Evolutionary conservation across 2,888 invertebrate genomes (phyloP).

Genomic region (Saturnia japonica): DNA sequence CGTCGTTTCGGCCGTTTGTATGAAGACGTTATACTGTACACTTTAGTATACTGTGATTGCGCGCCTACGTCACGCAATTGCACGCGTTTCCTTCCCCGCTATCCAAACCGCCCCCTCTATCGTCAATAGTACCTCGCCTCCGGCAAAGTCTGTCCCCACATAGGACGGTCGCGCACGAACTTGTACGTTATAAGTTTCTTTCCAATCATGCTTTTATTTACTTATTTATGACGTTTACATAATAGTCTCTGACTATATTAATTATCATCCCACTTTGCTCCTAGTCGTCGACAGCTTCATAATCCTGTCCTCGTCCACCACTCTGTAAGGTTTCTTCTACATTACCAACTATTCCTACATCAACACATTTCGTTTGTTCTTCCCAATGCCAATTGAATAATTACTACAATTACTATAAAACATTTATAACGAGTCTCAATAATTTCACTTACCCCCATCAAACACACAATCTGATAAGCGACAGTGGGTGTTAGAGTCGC

Average conservation of each 20-base stretch:
- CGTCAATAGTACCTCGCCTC: too few species aligned
- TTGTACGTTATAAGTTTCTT: background rate
- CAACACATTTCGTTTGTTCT: background rate
- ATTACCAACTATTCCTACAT: background rate
- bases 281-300: background rate
- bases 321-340: background rate
- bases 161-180: too few species aligned
- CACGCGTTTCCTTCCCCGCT: too few species aligned
- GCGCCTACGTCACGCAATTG: too few species aligned
- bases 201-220: background rate
- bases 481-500: slow-evolving; percentile 64
- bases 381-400: background rate
- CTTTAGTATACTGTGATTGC: too few species aligned
- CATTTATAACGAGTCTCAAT: background rate
- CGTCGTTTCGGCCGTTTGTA: too few species aligned
- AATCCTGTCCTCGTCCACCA: background rate
- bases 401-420: background rate
- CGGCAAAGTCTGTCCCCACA: too few species aligned
- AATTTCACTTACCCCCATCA: slow-evolving; percentile 60
- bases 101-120: too few species aligned
- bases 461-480: slow-evolving; percentile 66
- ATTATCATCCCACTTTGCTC: too few species aligned
- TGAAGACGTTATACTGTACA: too few species aligned
- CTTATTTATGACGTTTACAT: background rate
- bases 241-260: background rate